Evolutionary conservation across 2,797 vertebrate species (phyloP), one percentile per base, ranked within the genome.

Genomic region (Bradypodion ventrale): DNA sequence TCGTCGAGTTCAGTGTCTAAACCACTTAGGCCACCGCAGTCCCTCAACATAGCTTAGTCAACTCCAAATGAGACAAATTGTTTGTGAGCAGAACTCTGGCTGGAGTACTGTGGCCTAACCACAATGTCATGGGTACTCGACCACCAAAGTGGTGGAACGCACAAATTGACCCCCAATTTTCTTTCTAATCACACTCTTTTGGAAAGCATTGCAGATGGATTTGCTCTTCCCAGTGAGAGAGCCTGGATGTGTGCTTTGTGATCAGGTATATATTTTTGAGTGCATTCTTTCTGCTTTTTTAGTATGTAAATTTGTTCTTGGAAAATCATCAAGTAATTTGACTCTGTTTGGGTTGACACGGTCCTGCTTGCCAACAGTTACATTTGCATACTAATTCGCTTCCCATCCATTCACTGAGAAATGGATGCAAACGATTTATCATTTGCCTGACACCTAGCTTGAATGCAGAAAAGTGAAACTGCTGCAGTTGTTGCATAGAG

Each of bases 271-370:
- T 82, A 23, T 37, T 62, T 29, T 60, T 37, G 32, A 25, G 19
- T 21, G 49, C 5, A 25, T 25, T 77, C 25, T 91, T 92, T 90
- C 6, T 7, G 10, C 7, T 68, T 9, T 66, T 68, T 56, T 21
- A 37, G 87, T 89, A 93, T 93, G 87, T 88, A 89, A 84, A 90
- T 94, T 85, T 92, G 83, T 90, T 87, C 88, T 83, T 94, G 93
- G 93, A 93, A 93, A 94, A 94, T 87, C 80, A 81, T 90, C 91
- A 89, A 88, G 85, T 92, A 92, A 83, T 92, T 89, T 92, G 92
- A 92, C 46, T 84, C 85, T 92, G 86, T 93, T 95, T 91, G 85
- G 86, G 81, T 89, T 93, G 89, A 93, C 85, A 85, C 88, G 83
- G 83, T 87, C 73, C 72, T 75, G 68, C 84, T 88, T 93, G 91